phyloP scores from a whole-genome alignment of 1,140 invertebrate genomes.

The Meteorus sp. region DNA sequence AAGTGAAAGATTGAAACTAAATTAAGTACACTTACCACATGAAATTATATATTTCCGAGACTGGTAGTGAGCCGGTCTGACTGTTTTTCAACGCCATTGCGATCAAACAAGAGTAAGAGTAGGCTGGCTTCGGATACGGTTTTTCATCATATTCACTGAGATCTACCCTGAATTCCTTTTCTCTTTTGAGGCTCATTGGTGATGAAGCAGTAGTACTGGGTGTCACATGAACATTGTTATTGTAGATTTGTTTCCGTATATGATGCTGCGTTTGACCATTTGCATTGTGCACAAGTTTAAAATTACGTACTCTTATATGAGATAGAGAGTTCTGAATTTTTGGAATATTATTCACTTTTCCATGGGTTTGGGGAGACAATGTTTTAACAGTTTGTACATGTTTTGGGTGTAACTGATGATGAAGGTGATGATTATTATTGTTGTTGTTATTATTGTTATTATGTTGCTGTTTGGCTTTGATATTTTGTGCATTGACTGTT shows the following conservation, averaged over 20 bases:
- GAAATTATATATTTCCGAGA: conserved; percentile 98
- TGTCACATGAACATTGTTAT: conserved; percentile 56
- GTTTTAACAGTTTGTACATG: conserved; percentile 38
- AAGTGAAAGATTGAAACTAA: conserved; percentile 1
- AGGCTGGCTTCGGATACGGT: conserved; percentile 92
- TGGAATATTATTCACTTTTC: conserved; percentile 17
- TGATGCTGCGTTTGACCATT: conserved; percentile 41
- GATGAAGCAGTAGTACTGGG: conserved; percentile 33
- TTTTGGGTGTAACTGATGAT: conserved; percentile 37
- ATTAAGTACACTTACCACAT: conserved; percentile 80
- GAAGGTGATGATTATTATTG: conserved; percentile 29
- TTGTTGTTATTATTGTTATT: conserved; percentile 15
- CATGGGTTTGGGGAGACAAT: conserved; percentile 42
- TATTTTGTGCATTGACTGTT: neutral
- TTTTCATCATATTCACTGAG: conserved; percentile 63
- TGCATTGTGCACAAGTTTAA: conserved; percentile 43
- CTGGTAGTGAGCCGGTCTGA: conserved; percentile 88
- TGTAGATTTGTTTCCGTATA: conserved; percentile 55
- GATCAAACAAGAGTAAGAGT: conserved; percentile 97
- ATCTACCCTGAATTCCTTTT: conserved; percentile 43
- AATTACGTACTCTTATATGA: conserved; percentile 59
- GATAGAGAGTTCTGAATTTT: conserved; percentile 48
- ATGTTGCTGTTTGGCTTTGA: conserved; percentile 9
- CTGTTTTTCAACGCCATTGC: conserved; percentile 97
- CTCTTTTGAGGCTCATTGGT: conserved; percentile 40